Base-by-base conservation (phyloP, 2,113 vertebrate genomes). In the Mus pahari region DNA sequence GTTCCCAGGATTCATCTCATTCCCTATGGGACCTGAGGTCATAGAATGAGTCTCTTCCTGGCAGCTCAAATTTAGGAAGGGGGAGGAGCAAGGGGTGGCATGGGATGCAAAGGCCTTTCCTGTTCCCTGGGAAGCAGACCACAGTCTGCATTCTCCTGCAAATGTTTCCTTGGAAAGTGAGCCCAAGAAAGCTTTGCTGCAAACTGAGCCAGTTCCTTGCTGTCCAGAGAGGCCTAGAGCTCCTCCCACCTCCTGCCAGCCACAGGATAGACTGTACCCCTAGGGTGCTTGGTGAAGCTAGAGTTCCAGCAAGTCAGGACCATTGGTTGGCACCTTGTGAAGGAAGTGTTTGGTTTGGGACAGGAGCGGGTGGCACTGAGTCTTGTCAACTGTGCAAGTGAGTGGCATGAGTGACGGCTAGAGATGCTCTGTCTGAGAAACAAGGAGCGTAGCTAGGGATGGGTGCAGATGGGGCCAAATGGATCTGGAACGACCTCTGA, bases 51-150 rank as follows among this genome's bases (percentile, higher is more conserved):
- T 45, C 58, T 95, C 31, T 74, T 62, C 82, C 10, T 20, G 20
- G 14, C 24, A 74, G 17, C 26, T 28, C 42, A 62, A 64, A n/a
- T 36, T 83, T 17, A 17, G 58, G 20, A 17, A 9, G 58, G n/a
- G 70, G 28, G 24, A 33, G 31, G 31, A 45, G 10, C 2, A 33
- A 33, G 17, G 74, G 14, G 48, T 36, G 36, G 70, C 68, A 2
- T 36, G 75, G 87, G 75, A 33, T 77, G 13, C 22, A 31, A 45
- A 90, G 45, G 22, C 73, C 5, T 90, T 66, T 89, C 73, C 7
- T 7, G 82, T 36, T 92, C 45, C 68, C 83, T 77, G 39, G 62
- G 62, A 89, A 87, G 75, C 77, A 86, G 90, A 48, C 45, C 50
- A 22, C 68, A 45, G 28, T 31, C n/a, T 11, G 3, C 1, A 13